Conservation (phyloP, 2,888 invertebrate genomes). For the Anoplius nigerrimus region DNA sequence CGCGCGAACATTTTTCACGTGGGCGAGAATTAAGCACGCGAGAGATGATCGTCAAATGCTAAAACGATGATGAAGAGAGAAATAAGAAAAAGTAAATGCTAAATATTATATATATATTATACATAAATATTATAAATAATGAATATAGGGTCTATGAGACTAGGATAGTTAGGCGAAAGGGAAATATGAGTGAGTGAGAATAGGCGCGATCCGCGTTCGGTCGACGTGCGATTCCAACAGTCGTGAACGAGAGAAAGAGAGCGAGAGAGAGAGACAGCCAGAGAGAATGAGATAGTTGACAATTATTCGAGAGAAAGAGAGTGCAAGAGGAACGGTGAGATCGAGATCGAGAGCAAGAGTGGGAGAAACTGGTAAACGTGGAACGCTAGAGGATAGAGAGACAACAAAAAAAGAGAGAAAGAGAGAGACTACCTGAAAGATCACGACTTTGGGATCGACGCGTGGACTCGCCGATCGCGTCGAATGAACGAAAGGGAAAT, state of each 20-base stretch:
- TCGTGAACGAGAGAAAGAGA: slow-evolving; percentile 10
- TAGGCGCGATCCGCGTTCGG: slow-evolving; percentile 6
- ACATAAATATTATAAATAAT: slow-evolving; percentile 75
- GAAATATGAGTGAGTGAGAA: slow-evolving; percentile 48
- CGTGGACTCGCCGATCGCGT: slow-evolving; percentile 44
- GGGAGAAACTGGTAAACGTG: slow-evolving; percentile 7
- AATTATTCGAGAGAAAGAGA: slow-evolving; percentile 8
- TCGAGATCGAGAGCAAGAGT: slow-evolving; percentile 9
- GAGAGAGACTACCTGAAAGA: background rate
- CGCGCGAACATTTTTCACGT: slow-evolving; percentile 26
- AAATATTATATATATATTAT: slow-evolving; percentile 73
- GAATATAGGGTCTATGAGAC: slow-evolving; percentile 74
- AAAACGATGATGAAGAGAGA: slow-evolving; percentile 54
- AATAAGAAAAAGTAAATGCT: slow-evolving; percentile 71
- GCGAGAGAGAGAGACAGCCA: background rate
- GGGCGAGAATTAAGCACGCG: slow-evolving; percentile 53
- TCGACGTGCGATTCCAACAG: slow-evolving; percentile 36
- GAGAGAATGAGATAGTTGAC: background rate
- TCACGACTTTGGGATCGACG: slow-evolving; percentile 44
- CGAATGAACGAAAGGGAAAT: slow-evolving; percentile 49
- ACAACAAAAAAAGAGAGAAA: background rate
- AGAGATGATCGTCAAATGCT: slow-evolving; percentile 32
- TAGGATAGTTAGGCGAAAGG: slow-evolving; percentile 70
- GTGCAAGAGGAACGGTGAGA: slow-evolving; percentile 10
- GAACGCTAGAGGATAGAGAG: slow-evolving; percentile 9